Evolutionary conservation across 2,888 invertebrate species (phyloP).

Genomic region (Parnassius mnemosyne): DNA sequence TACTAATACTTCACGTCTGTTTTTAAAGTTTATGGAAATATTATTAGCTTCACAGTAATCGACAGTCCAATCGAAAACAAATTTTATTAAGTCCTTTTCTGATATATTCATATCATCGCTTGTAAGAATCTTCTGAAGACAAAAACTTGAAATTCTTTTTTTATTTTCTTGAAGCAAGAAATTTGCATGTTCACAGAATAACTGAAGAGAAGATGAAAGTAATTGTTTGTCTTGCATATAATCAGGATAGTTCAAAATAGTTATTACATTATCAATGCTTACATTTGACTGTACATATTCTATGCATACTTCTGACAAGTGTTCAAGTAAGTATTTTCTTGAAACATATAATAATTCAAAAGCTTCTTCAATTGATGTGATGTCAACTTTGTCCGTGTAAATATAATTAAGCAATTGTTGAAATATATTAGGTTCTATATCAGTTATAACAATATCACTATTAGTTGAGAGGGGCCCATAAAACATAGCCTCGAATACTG

Average conservation of each 20-base stretch:
- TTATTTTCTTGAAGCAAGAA: constrained; percentile 75
- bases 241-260: constrained; percentile 82
- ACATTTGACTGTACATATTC: constrained; percentile 77
- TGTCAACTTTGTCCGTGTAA: constrained; percentile 80
- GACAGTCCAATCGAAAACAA: constrained; percentile 78
- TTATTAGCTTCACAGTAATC: constrained; percentile 71
- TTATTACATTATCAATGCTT: constrained; percentile 79
- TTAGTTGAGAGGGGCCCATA: constrained; percentile 81
- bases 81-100: constrained; percentile 76
- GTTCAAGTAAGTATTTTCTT: constrained; percentile 82
- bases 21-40: constrained; percentile 58
- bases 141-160: constrained; percentile 68
- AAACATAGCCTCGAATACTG: constrained; percentile 85
- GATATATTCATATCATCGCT: constrained; percentile 73
- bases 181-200: constrained; percentile 78
- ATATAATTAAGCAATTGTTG: constrained; percentile 81
- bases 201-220: constrained; percentile 73
- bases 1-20: constrained; percentile 63
- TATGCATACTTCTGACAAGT: constrained; percentile 73
- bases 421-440: constrained; percentile 82
- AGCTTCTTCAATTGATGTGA: constrained; percentile 79
- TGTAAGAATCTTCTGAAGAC: constrained; percentile 73
- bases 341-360: constrained; percentile 83
- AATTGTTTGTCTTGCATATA: constrained; percentile 78
- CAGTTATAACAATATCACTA: constrained; percentile 75